Base-by-base conservation (phyloP, 2,888 invertebrate species). In the Caenorhabditis wallacei region DNA sequence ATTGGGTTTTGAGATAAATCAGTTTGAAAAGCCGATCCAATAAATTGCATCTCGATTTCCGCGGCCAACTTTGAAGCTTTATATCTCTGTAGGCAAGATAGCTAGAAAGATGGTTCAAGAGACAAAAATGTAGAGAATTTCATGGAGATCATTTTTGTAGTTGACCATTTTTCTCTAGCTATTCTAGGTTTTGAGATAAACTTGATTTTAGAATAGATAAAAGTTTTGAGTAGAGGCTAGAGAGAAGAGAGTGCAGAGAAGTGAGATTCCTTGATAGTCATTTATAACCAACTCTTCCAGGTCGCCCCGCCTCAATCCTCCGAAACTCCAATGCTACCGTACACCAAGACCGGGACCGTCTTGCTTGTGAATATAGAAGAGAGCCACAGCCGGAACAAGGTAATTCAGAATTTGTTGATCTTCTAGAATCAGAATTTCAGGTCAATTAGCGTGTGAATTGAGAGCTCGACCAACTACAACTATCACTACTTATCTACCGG, bases 401-500 rank as follows among this genome's bases (percentile, higher is more conserved):
- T 71, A 26, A 35, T 43, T 59, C 48, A 46, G 26, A 30, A 30
- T n/a, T n/a, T n/a, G n/a, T n/a, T n/a, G n/a, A n/a, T n/a, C n/a
- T n/a, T n/a, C n/a, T n/a, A n/a, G n/a, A n/a, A n/a, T n/a, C n/a
- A n/a, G n/a, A 22, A 20, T 64, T 69, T 48, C 61, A 61, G 74
- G 79, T 0, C 70, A 76, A 66, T 22, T 82, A 5, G 82, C 82
- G 3, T 82, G 82, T 59, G 80, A 74, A 57, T 64, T 71, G 11
- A 51, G 70, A 20, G 59, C 71, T 4, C 64, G 74, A 7, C 75
- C 78, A 26, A 37, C 76, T 0, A 78, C 85, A 13, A 80, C 80
- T 11, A 69, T 85, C 30, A 76, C 82, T 35, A 79, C 85, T 0
- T 85, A 64, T 37, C 18, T 84, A 5, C 85, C 85, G 3, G 81